Percentiles rank a stretch among this genome's conserved stretches.
These are phyloP conservation scores for Eristalis tenax DNA, from an alignment of 2,888 invertebrate genomes.

Conservation along the genomic window DNA sequence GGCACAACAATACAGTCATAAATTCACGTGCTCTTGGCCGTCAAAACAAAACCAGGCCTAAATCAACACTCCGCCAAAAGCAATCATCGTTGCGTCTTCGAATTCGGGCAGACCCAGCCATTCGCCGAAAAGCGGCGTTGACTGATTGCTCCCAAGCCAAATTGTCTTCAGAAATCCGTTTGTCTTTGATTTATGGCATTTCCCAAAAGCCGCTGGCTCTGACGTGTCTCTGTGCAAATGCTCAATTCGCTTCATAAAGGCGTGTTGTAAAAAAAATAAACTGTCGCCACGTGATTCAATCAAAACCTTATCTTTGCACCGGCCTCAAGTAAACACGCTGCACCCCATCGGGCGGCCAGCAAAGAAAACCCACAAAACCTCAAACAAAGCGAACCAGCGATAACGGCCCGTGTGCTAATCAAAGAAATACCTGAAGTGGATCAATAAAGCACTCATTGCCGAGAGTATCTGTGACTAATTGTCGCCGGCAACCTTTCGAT, in stretches of 20 bases:
- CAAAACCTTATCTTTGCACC: not conserved
- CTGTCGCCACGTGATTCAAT: not conserved
- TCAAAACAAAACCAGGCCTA: too few relatives aligned
- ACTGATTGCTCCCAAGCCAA: not conserved
- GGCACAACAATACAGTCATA: too few relatives aligned
- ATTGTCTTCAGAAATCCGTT: not conserved
- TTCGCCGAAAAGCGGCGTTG: not conserved
- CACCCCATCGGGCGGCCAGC: not conserved
- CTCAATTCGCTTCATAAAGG: not conserved
- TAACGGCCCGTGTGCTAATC: not conserved
- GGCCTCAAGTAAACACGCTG: not conserved
- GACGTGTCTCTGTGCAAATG: not conserved
- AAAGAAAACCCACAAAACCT: not conserved
- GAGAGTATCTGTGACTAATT: slow-evolving; percentile 14
- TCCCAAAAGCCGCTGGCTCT: not conserved
- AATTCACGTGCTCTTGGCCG: too few relatives aligned
- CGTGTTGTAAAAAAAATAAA: not conserved
- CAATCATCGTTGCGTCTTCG: not conserved
- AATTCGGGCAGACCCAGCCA: not conserved
- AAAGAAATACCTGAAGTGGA: not conserved
- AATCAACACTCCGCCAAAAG: too few relatives aligned
- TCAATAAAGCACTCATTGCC: slow-evolving; percentile 20
- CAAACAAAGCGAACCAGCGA: not conserved
- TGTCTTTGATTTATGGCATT: not conserved
- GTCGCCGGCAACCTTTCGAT: not conserved